Percentiles rank a stretch among this genome's conserved stretches.
Evolutionary conservation across 2,113 vertebrate genomes (phyloP).

Genomic region (Halcyon senegalensis): DNA sequence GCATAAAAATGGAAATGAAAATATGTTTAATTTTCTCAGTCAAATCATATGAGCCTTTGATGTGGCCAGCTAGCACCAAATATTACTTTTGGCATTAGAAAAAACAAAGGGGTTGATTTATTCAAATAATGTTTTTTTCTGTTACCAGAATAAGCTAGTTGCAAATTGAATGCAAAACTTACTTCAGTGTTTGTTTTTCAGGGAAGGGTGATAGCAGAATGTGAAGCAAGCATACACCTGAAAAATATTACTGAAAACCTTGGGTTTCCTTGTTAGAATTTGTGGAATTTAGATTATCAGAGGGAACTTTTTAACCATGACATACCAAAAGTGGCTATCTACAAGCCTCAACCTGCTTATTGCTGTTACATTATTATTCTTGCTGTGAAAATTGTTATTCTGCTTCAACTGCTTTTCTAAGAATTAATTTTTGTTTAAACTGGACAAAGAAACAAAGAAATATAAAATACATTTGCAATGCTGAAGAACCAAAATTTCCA

Average conservation of each 20-base stretch:
- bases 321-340: neutral
- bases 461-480: neutral
- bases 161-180: constrained; percentile 25
- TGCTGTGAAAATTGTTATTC: neutral
- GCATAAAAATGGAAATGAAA: constrained; percentile 8
- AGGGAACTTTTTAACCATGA: neutral
- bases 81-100: constrained; percentile 32
- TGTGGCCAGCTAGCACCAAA: constrained; percentile 31
- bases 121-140: constrained; percentile 22
- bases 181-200: constrained; percentile 22
- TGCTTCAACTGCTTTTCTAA: neutral
- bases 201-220: neutral
- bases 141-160: neutral
- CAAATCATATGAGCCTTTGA: constrained; percentile 25
- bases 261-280: neutral
- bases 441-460: neutral
- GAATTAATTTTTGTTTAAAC: neutral
- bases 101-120: constrained; percentile 24
- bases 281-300: neutral
- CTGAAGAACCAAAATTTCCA: neutral
- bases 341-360: neutral
- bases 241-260: neutral
- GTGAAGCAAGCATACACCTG: neutral
- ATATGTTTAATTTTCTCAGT: neutral
- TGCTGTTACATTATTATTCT: neutral